Base-by-base conservation (phyloP, 2,113 vertebrate species). In the Otis tarda region DNA sequence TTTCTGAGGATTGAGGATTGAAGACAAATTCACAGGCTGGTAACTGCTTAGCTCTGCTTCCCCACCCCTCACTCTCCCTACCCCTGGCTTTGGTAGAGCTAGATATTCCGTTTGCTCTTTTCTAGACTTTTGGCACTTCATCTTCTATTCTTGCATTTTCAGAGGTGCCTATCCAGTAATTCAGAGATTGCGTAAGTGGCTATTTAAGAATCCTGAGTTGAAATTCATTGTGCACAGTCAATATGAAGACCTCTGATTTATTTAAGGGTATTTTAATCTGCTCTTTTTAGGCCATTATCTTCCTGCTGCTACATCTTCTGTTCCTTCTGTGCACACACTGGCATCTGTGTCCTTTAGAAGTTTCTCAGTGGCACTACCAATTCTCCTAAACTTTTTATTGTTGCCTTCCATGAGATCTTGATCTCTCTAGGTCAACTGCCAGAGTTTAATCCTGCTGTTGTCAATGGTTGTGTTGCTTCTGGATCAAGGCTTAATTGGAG, bases 241-340 rank as follows among this genome's bases (percentile, higher is more conserved):
- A 4, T 87, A 28, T 76, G 33, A 95, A 96, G 53, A 82, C 43
- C 33, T 84, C 21, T 91, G 43, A 70, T 87, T 93, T 93, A 75
- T 60, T 92, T 83, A 92, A 90, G 25, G 47, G 14, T 39, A 35
- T 78, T 81, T 83, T 75, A 83, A 81, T 94, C 63, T 68, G 23
- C 21, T 75, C 52, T 64, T 84, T 91, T 74, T 84, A 87, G 47
- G 76, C 52, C 24, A 28, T 89, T 91, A 53, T 64, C 47, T 70
- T 87, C 52, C 56, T 83, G 33, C 69, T 60, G 5, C 64, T 74
- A 0, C 5, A 2, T 92, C 47, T 77, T 84, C 41, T 87, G 6
- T 75, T 91, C 43, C 39, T 75, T 79, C 25, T 60, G 43, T 74
- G 52, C 45, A 43, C 41, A 43, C 41, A 3, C 25, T 87, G 60